Conservation (phyloP, 2,888 invertebrate genomes). For the Xestia sexstrigata region DNA sequence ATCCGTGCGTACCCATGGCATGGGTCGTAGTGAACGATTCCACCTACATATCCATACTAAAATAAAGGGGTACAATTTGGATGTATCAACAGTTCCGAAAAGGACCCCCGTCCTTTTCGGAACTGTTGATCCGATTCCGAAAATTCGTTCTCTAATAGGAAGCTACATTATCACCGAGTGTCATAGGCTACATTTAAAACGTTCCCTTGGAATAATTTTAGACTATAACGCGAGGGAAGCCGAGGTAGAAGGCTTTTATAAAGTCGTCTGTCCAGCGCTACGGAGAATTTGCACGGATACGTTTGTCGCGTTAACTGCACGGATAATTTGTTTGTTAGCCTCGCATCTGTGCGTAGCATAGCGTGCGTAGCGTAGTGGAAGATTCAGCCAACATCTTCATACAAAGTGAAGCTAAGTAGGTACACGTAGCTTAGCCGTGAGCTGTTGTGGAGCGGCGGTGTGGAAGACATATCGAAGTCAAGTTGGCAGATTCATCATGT, state of each 20-base stretch:
- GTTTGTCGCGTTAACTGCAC: neutral
- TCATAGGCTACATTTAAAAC: neutral
- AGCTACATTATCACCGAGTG: neutral
- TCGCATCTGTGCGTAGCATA: neutral
- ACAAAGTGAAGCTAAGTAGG: neutral
- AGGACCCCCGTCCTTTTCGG: neutral
- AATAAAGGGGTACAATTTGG: neutral
- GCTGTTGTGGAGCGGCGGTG: neutral
- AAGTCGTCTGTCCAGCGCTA: neutral
- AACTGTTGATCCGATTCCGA: neutral
- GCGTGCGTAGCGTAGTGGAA: neutral
- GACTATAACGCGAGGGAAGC: too few relatives aligned
- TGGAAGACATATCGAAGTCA: conserved; percentile 45
- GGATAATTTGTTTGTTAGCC: neutral
- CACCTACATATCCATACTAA: too few relatives aligned
- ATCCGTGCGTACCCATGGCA: neutral
- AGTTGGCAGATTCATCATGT: conserved; percentile 64
- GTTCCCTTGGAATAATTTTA: too few relatives aligned
- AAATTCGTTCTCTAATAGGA: neutral
- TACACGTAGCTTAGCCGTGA: neutral
- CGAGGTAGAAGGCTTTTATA: too few relatives aligned
- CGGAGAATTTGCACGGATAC: too few relatives aligned
- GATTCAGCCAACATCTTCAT: neutral
- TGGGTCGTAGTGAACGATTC: too few relatives aligned
- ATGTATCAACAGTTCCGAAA: too few relatives aligned